Base-by-base conservation (phyloP, 2,888 invertebrate species). In the Psylliodes chrysocephalus region DNA sequence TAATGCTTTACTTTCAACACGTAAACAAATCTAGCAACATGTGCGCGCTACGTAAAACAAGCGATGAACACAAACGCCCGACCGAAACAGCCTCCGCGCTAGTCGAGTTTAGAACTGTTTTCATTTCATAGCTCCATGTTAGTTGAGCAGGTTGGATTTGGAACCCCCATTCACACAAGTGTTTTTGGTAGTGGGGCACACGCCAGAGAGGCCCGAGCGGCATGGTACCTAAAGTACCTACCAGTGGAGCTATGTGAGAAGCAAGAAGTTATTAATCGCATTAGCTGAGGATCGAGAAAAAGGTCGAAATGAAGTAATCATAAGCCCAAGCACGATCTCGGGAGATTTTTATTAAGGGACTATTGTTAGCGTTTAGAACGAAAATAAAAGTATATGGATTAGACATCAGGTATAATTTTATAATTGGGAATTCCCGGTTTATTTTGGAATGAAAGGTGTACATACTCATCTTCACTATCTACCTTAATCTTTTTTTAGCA, bases 151-250 rank as follows among this genome's bases (percentile, higher is more conserved):
- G 28, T 15, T 30, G 49, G 7, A 14, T 22, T 14, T 4, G 14
- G 25, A 35, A 14, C 53, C 64, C 51, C 61, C 61, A 52, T 57
- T 57, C 42, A 15, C 10, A 30, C 57, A 57, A 60, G 52, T 49
- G 46, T 33, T n/a, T 40, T 30, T 18, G 61, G 46, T 38, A 38
- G 17, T 25, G 68, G 69, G 64, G 69, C 71, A 73, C 71, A 71
- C 71, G 73, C 65, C 70, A 40, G 44, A 28, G 47, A 28, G 18
- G 60, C 19, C 52, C n/a, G n/a, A n/a, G n/a, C n/a, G n/a, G n/a
- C n/a, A n/a, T 52, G 30, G n/a, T 53, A 60, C 55, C 22, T 59
- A 44, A 47, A 30, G 60, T 60, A 61, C 62, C 63, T n/a, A 60
- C 42, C 28, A n/a, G 42, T 28, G 46, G 33, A 51, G 52, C 17